Evolutionary conservation across 2,113 vertebrate species (phyloP).

Genomic region (Sprattus sprattus): DNA sequence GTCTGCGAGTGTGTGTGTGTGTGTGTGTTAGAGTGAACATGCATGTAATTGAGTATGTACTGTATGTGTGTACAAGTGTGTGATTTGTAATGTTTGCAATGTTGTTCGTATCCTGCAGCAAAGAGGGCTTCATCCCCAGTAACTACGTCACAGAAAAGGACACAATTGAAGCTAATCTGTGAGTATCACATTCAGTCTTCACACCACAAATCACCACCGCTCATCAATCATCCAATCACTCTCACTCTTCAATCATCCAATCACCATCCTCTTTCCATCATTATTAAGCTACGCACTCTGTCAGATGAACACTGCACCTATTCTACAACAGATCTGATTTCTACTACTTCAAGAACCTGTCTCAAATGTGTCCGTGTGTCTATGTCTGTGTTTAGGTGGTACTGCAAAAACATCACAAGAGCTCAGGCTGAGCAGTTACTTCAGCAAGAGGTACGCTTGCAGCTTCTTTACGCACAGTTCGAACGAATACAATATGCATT

Average conservation of each 20-base stretch:
- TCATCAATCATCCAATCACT: no score
- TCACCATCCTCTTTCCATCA: not conserved
- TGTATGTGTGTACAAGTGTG: not conserved
- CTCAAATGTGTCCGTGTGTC: not conserved
- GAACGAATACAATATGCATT: not conserved
- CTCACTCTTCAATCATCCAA: no score
- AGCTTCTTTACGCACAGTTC: not conserved
- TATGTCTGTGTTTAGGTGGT: constrained; percentile 73
- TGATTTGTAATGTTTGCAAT: not conserved
- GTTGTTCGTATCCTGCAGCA: constrained; percentile 65
- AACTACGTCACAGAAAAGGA: constrained; percentile 82
- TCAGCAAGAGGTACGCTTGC: constrained; percentile 74
- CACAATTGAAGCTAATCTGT: constrained; percentile 80
- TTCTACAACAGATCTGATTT: no score
- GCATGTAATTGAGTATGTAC: no score
- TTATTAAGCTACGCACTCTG: no score
- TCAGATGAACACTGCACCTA: no score
- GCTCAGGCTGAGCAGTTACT: constrained; percentile 82
- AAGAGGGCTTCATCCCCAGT: constrained; percentile 87
- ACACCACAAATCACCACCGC: not conserved
- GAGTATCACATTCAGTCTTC: constrained; percentile 58
- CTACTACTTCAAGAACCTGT: no score
- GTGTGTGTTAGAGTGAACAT: not conserved
- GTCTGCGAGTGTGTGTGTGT: not conserved
- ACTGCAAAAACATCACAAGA: constrained; percentile 82